phyloP scores from a whole-genome alignment of 2,797 vertebrate species.

The Danio aesculapii region DNA sequence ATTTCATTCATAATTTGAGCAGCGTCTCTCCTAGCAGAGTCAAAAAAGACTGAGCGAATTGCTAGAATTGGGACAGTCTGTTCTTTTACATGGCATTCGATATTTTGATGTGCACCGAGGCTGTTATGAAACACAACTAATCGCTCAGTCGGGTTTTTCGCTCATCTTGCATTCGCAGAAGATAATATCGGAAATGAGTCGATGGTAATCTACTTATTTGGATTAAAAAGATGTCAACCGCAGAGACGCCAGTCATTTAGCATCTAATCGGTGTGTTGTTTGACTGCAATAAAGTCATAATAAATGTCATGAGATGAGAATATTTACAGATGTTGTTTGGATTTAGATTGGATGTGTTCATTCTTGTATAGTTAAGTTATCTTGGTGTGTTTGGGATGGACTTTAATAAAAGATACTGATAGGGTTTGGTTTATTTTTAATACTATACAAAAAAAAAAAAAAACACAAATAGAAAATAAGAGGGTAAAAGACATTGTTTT shows the following conservation, averaged over 20 bases:
- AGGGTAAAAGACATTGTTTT: too few relatives aligned
- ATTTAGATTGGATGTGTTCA: not conserved
- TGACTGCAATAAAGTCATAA: not conserved
- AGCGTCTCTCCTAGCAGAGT: not conserved
- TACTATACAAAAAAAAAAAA: too few relatives aligned
- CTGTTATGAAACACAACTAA: slow-evolving; percentile 21
- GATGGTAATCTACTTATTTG: slow-evolving; percentile 46
- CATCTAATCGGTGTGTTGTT: slow-evolving; percentile 21
- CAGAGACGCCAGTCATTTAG: slow-evolving; percentile 18
- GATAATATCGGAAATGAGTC: slow-evolving; percentile 48
- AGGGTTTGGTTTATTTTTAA: too few relatives aligned
- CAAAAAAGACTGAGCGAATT: not conserved
- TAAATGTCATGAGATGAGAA: not conserved
- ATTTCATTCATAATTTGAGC: slow-evolving; percentile 58
- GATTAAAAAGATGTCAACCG: slow-evolving; percentile 40
- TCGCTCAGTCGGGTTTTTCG: slow-evolving; percentile 4
- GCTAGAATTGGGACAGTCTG: slow-evolving; percentile 10
- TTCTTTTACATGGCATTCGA: not conserved
- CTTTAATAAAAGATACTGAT: too few relatives aligned
- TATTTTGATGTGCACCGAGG: slow-evolving; percentile 3
- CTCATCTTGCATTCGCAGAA: slow-evolving; percentile 6
- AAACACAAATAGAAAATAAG: too few relatives aligned
- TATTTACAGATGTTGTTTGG: not conserved
- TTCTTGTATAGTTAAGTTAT: too few relatives aligned
- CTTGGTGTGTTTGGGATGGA: too few relatives aligned